Percentiles rank a stretch among this genome's conserved stretches.
These are phyloP conservation scores for Zaprionus davidi DNA, from an alignment of 1,140 invertebrate species.

Conservation along the genomic window DNA sequence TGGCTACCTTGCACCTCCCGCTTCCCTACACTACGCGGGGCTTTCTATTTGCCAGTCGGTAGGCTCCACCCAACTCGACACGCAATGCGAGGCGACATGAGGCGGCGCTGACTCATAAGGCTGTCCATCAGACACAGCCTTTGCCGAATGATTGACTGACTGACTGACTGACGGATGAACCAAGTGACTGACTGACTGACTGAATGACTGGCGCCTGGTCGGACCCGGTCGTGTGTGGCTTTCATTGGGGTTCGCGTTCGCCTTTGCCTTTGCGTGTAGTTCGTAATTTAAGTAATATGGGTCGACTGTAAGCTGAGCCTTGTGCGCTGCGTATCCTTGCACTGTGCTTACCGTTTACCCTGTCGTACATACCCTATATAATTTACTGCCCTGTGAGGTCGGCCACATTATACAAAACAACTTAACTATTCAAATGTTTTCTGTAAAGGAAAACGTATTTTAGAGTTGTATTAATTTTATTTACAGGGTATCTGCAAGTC, in stretches of 20 bases:
- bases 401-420: background rate
- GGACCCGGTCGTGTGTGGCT: constrained; percentile 51
- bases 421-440: background rate
- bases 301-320: constrained; percentile 55
- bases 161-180: constrained; percentile 30
- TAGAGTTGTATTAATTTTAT: background rate
- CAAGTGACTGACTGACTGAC: constrained; percentile 15
- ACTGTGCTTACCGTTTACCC: background rate
- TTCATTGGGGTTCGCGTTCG: constrained; percentile 47
- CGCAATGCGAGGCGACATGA: constrained; percentile 29
- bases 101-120: constrained; percentile 66
- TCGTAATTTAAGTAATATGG: constrained; percentile 79
- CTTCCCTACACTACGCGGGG: background rate
- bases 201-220: constrained; percentile 33
- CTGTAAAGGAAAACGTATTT: background rate
- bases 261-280: constrained; percentile 73
- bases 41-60: constrained; percentile 19
- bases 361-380: background rate
- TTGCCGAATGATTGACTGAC: constrained; percentile 62
- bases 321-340: constrained; percentile 62
- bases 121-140: constrained; percentile 42
- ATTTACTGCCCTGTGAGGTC: background rate
- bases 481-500: constrained; percentile 16
- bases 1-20: background rate
- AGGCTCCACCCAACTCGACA: constrained; percentile 47